These are phyloP conservation scores for Lophius piscatorius DNA, from an alignment of 2,113 vertebrate species.

Conservation along the genomic window DNA sequence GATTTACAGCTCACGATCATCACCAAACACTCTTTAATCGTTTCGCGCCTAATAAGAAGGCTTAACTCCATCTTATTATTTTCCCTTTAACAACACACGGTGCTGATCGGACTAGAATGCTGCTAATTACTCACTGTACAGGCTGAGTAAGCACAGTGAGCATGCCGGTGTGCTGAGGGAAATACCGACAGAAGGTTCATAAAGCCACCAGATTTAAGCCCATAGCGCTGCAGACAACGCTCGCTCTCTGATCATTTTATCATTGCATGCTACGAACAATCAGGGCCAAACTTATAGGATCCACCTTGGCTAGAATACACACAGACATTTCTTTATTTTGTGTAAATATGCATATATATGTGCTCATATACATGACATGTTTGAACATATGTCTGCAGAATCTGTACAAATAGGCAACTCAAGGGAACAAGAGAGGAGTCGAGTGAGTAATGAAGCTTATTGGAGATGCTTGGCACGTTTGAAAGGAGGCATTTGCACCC, in stretches of 20 bases:
- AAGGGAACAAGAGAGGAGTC: slow-evolving; percentile 26
- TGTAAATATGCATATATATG: not conserved
- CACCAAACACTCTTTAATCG: slow-evolving; percentile 34
- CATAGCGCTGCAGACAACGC: slow-evolving; percentile 34
- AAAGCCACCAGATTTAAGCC: slow-evolving; percentile 71
- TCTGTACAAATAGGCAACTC: slow-evolving; percentile 32
- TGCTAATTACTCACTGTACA: slow-evolving; percentile 64
- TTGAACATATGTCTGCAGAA: slow-evolving; percentile 4
- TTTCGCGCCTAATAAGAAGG: slow-evolving; percentile 32
- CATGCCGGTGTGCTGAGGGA: slow-evolving; percentile 57
- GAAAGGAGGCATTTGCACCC: slow-evolving; percentile 27
- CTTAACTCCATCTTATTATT: slow-evolving; percentile 39
- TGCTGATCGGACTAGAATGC: slow-evolving; percentile 56
- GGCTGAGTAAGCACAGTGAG: slow-evolving; percentile 70
- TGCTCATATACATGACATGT: slow-evolving; percentile 12
- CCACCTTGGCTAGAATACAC: slow-evolving; percentile 14
- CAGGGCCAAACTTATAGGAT: slow-evolving; percentile 9
- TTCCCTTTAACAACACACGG: slow-evolving; percentile 29
- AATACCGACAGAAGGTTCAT: slow-evolving; percentile 70
- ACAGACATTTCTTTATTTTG: slow-evolving; percentile 2
- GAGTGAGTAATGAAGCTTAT: slow-evolving; percentile 19
- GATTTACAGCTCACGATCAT: slow-evolving; percentile 49
- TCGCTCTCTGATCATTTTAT: slow-evolving; percentile 51
- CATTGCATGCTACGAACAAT: slow-evolving; percentile 50
- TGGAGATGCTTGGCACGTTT: slow-evolving; percentile 18